Percentiles rank a stretch among this genome's conserved stretches.
Conservation (phyloP, 2,113 vertebrate genomes). For the Ondatra zibethicus region DNA sequence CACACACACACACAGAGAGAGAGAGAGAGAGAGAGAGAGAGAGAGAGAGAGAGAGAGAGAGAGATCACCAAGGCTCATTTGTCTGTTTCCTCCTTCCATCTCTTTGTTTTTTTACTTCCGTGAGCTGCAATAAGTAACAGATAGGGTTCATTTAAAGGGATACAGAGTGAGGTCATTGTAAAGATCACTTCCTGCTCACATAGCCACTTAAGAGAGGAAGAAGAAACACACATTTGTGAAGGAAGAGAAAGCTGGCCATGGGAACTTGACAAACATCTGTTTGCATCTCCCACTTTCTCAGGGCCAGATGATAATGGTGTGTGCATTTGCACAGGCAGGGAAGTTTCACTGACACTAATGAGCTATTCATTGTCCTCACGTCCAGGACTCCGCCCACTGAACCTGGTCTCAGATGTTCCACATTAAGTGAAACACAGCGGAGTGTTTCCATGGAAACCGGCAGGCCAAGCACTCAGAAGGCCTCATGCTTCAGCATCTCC, state of each 20-base stretch:
- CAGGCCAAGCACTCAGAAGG: conserved; percentile 43
- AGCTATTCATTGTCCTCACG: conserved; percentile 66
- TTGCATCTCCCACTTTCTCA: conserved; percentile 11
- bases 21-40: too few relatives aligned
- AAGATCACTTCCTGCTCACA: neutral
- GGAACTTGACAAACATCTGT: conserved; percentile 64
- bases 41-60: neutral
- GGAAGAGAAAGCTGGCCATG: conserved; percentile 32
- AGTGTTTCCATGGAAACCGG: conserved; percentile 63
- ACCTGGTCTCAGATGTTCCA: conserved; percentile 67
- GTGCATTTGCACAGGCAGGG: conserved; percentile 40
- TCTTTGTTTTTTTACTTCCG: neutral
- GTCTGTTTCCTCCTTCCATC: neutral
- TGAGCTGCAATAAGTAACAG: neutral
- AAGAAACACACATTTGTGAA: conserved; percentile 67
- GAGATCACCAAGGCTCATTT: too few relatives aligned
- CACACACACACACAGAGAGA: neutral
- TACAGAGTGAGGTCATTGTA: neutral
- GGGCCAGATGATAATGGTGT: conserved; percentile 67
- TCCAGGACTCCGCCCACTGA: conserved; percentile 26
- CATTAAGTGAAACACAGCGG: conserved; percentile 64
- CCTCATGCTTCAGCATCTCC: neutral
- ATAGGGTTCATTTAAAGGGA: neutral
- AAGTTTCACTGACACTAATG: conserved; percentile 57
- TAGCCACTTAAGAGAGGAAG: neutral